These are phyloP conservation scores for Molossus alvarezi DNA, from an alignment of 2,797 vertebrate genomes.

Conservation along the genomic window DNA sequence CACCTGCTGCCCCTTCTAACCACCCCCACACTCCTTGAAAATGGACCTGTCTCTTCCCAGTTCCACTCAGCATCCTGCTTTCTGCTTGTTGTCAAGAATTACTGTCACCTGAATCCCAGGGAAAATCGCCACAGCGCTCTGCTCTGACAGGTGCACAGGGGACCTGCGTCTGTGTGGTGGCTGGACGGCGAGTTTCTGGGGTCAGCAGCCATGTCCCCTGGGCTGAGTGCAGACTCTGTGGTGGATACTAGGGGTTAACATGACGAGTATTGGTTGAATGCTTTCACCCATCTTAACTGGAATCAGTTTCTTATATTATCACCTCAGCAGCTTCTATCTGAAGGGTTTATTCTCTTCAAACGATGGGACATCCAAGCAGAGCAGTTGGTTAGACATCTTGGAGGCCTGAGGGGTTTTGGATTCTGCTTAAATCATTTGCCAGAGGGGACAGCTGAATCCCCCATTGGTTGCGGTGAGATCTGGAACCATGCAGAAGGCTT, in stretches of 20 bases:
- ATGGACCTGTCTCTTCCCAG: background rate
- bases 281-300: background rate
- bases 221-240: fast-evolving
- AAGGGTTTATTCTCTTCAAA: background rate
- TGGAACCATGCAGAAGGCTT: background rate
- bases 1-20: background rate
- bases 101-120: background rate
- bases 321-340: background rate
- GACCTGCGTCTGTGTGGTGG: too few species aligned
- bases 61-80: background rate
- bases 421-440: conserved; percentile 26
- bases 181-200: background rate
- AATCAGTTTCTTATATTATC: background rate
- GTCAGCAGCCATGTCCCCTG: background rate
- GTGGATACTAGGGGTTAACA: conserved; percentile 2
- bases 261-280: background rate
- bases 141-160: background rate
- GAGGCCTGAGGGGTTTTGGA: background rate
- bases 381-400: background rate
- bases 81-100: background rate
- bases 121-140: background rate
- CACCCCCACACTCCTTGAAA: background rate
- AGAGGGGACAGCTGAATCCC: background rate
- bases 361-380: background rate
- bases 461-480: background rate